phyloP scores from a whole-genome alignment of 2,888 invertebrate species.

The Lottia gigantea region DNA sequence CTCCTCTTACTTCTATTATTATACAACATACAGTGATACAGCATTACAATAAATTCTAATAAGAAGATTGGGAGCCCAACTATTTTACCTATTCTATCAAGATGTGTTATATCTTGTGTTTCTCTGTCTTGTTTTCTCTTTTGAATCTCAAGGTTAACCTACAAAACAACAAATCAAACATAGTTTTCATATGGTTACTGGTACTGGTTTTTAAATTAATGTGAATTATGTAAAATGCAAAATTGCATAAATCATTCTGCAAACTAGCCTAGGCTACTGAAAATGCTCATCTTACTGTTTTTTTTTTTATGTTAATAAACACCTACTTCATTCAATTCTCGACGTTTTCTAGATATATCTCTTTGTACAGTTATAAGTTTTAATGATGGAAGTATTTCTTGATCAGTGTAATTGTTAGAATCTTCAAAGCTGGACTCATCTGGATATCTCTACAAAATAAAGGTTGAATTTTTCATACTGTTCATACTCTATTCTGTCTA shows the following conservation, averaged over 20 bases:
- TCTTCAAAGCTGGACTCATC: constrained; percentile 23
- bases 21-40: no score
- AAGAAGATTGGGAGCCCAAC: no score
- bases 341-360: constrained; percentile 40
- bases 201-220: no score
- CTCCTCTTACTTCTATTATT: no score
- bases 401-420: constrained; percentile 19
- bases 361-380: constrained; percentile 46
- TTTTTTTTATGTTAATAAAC: no score
- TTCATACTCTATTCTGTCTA: no score
- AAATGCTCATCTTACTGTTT: no score
- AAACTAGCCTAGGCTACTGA: no score
- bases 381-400: constrained; percentile 37
- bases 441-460: constrained; percentile 31
- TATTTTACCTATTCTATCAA: constrained; percentile 46
- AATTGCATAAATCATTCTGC: no score
- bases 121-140: constrained; percentile 54
- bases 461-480: no score
- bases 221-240: no score
- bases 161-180: constrained; percentile 27
- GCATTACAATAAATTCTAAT: no score
- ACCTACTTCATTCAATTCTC: constrained; percentile 45
- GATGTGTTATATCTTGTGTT: constrained; percentile 57
- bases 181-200: neutral
- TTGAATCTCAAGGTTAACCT: constrained; percentile 56